These are phyloP conservation scores for Urosaurus nigricauda DNA, from an alignment of 2,797 vertebrate genomes.

Conservation along the genomic window DNA sequence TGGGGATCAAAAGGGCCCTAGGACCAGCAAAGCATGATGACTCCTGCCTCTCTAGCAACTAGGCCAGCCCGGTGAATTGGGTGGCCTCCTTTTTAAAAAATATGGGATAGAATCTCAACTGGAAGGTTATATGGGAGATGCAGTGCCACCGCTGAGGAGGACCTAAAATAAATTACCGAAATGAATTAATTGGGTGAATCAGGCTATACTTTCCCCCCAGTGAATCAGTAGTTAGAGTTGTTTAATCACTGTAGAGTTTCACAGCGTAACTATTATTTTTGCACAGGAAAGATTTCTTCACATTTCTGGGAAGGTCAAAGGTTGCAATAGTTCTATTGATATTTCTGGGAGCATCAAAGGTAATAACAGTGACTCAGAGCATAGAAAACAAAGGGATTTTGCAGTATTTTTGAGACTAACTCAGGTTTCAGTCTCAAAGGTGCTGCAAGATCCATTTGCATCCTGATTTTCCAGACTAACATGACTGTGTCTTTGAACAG, in stretches of 20 bases:
- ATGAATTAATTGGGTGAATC: not conserved
- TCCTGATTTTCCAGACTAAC: too few species aligned
- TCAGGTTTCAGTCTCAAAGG: too few species aligned
- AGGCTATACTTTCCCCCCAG: constrained; percentile 9
- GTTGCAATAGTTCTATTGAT: not conserved
- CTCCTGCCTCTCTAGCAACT: too few species aligned
- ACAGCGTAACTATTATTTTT: constrained; percentile 26
- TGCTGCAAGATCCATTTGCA: too few species aligned
- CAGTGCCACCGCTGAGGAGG: not conserved
- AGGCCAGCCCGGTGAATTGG: too few species aligned
- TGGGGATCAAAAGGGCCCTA: too few species aligned
- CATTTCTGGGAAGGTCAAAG: not conserved
- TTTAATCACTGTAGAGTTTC: constrained; percentile 23
- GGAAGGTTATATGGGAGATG: not conserved
- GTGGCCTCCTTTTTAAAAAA: too few species aligned
- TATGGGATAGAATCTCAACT: not conserved
- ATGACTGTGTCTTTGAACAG: too few species aligned
- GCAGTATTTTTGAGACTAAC: too few species aligned
- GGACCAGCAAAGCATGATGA: too few species aligned
- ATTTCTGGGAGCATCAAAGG: not conserved
- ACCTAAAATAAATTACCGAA: not conserved
- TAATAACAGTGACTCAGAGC: not conserved
- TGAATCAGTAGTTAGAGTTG: not conserved
- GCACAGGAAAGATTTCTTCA: not conserved
- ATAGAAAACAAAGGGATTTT: too few species aligned